phyloP scores from a whole-genome alignment of 1,140 invertebrate genomes.

The Acromyrmex echinatior region DNA sequence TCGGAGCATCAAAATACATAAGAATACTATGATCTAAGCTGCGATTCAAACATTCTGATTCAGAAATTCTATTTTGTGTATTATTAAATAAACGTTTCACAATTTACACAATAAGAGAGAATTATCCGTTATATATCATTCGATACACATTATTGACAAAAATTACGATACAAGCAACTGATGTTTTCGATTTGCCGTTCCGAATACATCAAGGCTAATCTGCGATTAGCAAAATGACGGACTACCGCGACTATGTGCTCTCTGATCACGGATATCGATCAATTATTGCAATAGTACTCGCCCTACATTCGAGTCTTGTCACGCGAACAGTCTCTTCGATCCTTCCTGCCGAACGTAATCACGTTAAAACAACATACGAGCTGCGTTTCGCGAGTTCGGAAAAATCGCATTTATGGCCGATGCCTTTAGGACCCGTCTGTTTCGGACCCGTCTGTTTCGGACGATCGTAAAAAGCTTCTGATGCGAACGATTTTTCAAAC shows the following conservation, averaged over 20 bases:
- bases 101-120: neutral
- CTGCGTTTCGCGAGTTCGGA: neutral
- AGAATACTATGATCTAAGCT: no score
- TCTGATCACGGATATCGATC: conserved; percentile 71
- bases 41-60: no score
- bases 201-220: conserved; percentile 18
- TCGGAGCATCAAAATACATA: no score
- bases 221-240: conserved; percentile 73
- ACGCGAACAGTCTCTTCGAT: conserved; percentile 52
- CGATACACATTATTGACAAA: neutral
- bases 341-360: conserved; percentile 59
- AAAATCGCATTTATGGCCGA: conserved; percentile 18
- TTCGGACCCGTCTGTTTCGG: neutral
- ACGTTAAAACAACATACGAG: conserved; percentile 56
- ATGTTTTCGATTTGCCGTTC: conserved; percentile 13
- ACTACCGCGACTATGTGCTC: conserved; percentile 27
- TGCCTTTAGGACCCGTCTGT: neutral
- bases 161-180: neutral
- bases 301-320: conserved; percentile 39
- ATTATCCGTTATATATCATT: neutral
- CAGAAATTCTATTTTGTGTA: no score
- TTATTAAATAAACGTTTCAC: conserved; percentile 1
- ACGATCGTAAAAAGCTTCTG: conserved; percentile 21
- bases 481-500: conserved; percentile 21
- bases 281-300: conserved; percentile 71